phyloP scores from a whole-genome alignment of 2,888 invertebrate species.

The Ochropleura leucogaster region DNA sequence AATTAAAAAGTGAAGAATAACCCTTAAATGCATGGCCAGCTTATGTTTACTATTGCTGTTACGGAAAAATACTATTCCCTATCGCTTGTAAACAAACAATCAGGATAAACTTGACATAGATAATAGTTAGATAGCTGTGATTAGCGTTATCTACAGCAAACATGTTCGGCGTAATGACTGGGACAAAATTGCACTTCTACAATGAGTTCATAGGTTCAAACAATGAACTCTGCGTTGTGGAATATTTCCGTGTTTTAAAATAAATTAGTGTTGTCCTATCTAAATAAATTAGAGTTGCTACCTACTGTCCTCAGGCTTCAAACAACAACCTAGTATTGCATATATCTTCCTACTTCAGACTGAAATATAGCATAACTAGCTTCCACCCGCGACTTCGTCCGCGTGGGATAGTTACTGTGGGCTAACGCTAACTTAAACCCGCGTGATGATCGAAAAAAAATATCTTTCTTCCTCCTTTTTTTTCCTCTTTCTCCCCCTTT shows the following conservation, averaged over 20 bases:
- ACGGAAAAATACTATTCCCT: slow-evolving; percentile 78
- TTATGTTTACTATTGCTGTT: slow-evolving; percentile 61
- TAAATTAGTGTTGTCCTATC: slow-evolving; percentile 42
- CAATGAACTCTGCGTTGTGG: slow-evolving; percentile 50
- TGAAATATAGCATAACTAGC: neutral
- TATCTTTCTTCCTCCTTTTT: too few relatives aligned
- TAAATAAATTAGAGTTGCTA: slow-evolving; percentile 38
- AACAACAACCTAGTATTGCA: neutral
- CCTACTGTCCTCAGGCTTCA: slow-evolving; percentile 10
- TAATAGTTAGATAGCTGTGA: slow-evolving; percentile 62
- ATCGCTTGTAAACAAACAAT: slow-evolving; percentile 73
- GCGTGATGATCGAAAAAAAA: too few relatives aligned
- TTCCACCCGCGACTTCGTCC: too few relatives aligned
- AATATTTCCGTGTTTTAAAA: slow-evolving; percentile 41
- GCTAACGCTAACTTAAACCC: too few relatives aligned
- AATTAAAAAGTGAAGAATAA: slow-evolving; percentile 44
- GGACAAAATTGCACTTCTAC: slow-evolving; percentile 15
- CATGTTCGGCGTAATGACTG: slow-evolving; percentile 25
- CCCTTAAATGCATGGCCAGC: slow-evolving; percentile 40
- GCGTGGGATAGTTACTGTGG: too few relatives aligned
- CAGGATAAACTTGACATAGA: slow-evolving; percentile 69
- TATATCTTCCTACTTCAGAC: neutral
- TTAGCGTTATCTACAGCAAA: slow-evolving; percentile 59
- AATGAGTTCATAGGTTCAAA: slow-evolving; percentile 45
- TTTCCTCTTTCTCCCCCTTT: too few relatives aligned